These are phyloP conservation scores for Fundulus diaphanus DNA, from an alignment of 2,797 vertebrate species.

Conservation along the genomic window DNA sequence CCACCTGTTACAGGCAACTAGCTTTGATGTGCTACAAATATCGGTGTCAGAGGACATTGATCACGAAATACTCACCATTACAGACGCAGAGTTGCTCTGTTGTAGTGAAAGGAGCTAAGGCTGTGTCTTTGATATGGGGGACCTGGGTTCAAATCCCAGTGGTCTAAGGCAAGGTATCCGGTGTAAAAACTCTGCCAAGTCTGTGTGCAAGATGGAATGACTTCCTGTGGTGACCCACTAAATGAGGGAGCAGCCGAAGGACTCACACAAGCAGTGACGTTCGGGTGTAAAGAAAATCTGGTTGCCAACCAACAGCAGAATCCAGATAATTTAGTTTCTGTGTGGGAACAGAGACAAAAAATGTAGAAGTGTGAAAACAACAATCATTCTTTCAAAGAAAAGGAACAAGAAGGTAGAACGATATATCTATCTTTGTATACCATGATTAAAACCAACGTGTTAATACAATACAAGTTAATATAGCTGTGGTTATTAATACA, in stretches of 20 bases:
- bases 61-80: conserved; percentile 55
- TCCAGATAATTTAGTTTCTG: conserved; percentile 6
- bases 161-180: no score
- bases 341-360: conserved; percentile 10
- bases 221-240: no score
- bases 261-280: conserved; percentile 11
- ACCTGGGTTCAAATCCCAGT: no score
- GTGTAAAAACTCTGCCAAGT: no score
- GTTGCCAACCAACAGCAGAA: background rate
- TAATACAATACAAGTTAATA: no score
- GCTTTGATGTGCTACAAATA: background rate
- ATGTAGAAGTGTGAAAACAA: background rate
- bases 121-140: no score
- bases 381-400: background rate
- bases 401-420: background rate
- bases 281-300: conserved; percentile 14
- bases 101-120: no score
- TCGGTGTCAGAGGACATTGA: background rate
- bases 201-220: no score
- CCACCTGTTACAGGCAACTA: background rate
- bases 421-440: background rate
- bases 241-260: no score
- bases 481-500: background rate
- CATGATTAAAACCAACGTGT: no score
- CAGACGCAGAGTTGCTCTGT: conserved; percentile 12